These are phyloP conservation scores for Phylloscopus trochiloides DNA, from an alignment of 2,113 vertebrate genomes.

Conservation along the genomic window DNA sequence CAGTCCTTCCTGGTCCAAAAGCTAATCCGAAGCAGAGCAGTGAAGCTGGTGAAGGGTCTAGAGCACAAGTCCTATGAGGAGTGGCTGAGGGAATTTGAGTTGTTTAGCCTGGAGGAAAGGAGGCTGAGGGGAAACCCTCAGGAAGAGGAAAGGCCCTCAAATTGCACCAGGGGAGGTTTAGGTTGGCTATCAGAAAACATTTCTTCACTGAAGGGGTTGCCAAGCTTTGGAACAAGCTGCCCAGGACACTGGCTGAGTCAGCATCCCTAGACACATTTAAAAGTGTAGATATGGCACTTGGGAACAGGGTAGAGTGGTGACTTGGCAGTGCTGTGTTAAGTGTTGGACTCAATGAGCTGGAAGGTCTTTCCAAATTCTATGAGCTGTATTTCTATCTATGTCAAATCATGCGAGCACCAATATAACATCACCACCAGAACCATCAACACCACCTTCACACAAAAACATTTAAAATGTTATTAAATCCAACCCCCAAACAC, in stretches of 20 bases:
- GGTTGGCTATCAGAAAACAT: not conserved
- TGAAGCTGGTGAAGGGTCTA: not conserved
- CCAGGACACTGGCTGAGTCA: not conserved
- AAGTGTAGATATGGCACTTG: not conserved
- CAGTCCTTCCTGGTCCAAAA: not conserved
- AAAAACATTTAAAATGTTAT: not conserved
- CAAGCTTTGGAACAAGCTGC: not conserved
- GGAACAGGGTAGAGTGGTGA: not conserved
- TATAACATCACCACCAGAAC: not conserved
- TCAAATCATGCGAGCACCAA: rapidly evolving
- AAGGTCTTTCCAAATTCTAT: not conserved
- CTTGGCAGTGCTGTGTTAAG: not conserved
- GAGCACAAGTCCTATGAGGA: not conserved
- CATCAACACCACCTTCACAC: not conserved
- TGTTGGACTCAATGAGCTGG: not conserved
- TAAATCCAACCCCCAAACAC: not conserved
- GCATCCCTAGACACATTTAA: not conserved
- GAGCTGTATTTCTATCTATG: not conserved
- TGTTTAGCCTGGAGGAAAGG: not conserved
- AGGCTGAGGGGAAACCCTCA: not conserved
- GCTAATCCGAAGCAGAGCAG: not conserved
- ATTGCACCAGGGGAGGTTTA: not conserved
- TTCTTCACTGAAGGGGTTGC: not conserved
- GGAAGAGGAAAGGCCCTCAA: not conserved
- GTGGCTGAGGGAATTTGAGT: not conserved